Percentiles rank a stretch among this genome's conserved stretches.
phyloP scores from a whole-genome alignment of 2,888 invertebrate species.

The Arctia plantaginis region DNA sequence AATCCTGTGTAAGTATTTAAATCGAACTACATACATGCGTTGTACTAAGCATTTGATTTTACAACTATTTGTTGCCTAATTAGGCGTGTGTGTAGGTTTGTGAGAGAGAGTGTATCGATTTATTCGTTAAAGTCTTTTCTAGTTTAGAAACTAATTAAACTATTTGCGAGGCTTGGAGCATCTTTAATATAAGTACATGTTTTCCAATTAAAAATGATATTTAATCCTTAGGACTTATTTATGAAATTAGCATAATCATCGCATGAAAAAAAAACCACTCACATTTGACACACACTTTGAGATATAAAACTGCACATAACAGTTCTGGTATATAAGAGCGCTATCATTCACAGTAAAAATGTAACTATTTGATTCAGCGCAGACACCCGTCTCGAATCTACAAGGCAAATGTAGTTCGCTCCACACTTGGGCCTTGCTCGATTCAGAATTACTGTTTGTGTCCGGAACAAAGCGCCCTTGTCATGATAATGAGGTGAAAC shows the following conservation, averaged over 20 bases:
- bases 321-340: constrained; percentile 11
- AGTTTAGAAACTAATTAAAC: neutral
- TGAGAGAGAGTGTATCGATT: neutral
- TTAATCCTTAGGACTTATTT: neutral
- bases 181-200: no score
- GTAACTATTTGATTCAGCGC: constrained; percentile 23
- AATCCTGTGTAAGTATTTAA: neutral
- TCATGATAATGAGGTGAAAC: constrained; percentile 64
- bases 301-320: neutral
- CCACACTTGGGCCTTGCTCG: constrained; percentile 24
- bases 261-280: no score
- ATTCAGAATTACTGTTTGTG: constrained; percentile 16
- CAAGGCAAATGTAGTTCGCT: constrained; percentile 48
- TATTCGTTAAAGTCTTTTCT: neutral
- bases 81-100: neutral
- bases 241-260: neutral
- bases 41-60: neutral
- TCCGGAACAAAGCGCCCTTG: constrained; percentile 48
- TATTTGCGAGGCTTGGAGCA: no score
- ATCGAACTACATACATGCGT: neutral
- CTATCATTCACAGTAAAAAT: constrained; percentile 37
- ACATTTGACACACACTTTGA: no score
- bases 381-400: constrained; percentile 39
- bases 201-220: neutral
- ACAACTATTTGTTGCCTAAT: neutral